These are phyloP conservation scores for Rhinopomastus cyanomelas DNA, from an alignment of 2,113 vertebrate genomes.

Conservation along the genomic window DNA sequence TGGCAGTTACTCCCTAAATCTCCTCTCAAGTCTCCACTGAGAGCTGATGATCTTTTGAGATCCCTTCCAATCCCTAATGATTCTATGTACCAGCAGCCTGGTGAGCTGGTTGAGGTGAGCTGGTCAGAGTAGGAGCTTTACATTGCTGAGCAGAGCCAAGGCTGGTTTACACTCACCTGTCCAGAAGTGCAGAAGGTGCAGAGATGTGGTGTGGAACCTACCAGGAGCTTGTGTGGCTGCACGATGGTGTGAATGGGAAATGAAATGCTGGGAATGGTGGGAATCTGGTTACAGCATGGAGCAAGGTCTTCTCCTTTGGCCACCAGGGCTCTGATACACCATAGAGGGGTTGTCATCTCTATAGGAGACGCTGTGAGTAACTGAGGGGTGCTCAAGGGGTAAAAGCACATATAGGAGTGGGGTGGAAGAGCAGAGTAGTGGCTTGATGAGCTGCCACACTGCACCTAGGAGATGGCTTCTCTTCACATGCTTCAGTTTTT, in stretches of 20 bases:
- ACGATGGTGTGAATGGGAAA: not conserved
- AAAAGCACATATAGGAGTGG: not conserved
- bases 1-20: slow-evolving; percentile 23
- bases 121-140: not conserved
- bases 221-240: not conserved
- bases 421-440: not conserved
- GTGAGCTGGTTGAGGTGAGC: fast-evolving
- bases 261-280: fast-evolving
- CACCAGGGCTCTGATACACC: fast-evolving
- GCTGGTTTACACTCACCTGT: fast-evolving
- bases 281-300: not conserved
- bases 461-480: not conserved
- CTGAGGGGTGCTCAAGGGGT: not conserved
- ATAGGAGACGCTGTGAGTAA: not conserved
- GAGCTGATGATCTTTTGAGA: no score
- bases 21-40: not conserved
- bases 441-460: not conserved
- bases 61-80: no score
- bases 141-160: not conserved
- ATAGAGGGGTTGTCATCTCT: fast-evolving
- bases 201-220: not conserved
- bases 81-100: not conserved
- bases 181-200: not conserved
- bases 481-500: fast-evolving
- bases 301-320: not conserved